A percentile compares a stretch with the other conserved stretches of the same genome.
Evolutionary conservation across 2,888 invertebrate genomes (phyloP).

Genomic region (Cecidostiba fungosa): DNA sequence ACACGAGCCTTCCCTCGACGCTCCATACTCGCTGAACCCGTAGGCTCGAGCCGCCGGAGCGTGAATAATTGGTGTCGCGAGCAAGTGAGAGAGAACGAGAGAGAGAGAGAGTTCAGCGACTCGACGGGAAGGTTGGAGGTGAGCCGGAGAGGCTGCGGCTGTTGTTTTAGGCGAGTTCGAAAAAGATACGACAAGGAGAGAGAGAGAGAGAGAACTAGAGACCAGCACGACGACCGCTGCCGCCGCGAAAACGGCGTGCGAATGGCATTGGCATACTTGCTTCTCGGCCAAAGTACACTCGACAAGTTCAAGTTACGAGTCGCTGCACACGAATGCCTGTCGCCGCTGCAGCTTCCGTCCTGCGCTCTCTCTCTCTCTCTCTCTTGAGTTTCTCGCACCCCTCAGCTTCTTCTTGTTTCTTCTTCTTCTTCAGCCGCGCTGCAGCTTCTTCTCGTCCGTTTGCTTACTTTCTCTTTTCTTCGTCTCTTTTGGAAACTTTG

Average conservation of each 20-base stretch:
- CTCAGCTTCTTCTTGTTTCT: constrained; percentile 12
- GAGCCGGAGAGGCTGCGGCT: constrained; percentile 22
- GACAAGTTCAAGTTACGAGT: constrained; percentile 63
- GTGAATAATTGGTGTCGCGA: constrained; percentile 54
- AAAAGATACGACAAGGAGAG: constrained; percentile 12
- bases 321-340: constrained; percentile 51
- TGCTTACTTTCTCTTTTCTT: neutral
- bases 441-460: constrained; percentile 5
- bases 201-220: neutral
- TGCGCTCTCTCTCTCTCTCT: no score
- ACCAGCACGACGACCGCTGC: neutral
- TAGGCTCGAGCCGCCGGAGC: constrained; percentile 36
- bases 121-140: neutral
- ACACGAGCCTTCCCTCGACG: neutral
- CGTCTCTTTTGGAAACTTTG: constrained; percentile 40
- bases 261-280: constrained; percentile 61
- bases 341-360: constrained; percentile 11
- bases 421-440: neutral
- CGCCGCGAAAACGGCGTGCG: constrained; percentile 52
- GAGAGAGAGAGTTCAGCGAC: constrained; percentile 6
- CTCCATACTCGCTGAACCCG: neutral
- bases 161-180: constrained; percentile 54
- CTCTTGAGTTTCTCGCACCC: constrained; percentile 9
- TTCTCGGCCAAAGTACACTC: constrained; percentile 61
- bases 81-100: neutral